phyloP scores from a whole-genome alignment of 2,113 vertebrate species.

The Sula dactylatra region DNA sequence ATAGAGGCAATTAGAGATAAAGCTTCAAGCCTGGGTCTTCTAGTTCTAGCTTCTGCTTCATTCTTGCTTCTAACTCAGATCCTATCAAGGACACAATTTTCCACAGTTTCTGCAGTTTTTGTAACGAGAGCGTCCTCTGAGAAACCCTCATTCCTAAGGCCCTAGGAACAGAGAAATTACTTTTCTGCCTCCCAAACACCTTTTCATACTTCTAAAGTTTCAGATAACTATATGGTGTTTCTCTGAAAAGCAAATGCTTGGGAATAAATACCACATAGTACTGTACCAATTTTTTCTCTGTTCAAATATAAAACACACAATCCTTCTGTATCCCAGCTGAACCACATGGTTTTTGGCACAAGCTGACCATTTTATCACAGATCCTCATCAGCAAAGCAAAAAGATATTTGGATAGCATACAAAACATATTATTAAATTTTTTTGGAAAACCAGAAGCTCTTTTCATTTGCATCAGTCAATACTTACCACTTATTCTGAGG shows the following conservation, averaged over 20 bases:
- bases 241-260: not conserved
- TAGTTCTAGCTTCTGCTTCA: not conserved
- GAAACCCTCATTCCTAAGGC: not conserved
- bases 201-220: not conserved
- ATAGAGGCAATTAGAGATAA: not conserved
- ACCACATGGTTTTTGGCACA: not conserved
- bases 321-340: not conserved
- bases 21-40: not conserved
- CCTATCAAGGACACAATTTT: not conserved
- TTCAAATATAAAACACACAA: not conserved
- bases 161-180: not conserved
- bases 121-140: not conserved
- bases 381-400: not conserved
- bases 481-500: not conserved
- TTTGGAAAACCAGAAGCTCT: not conserved
- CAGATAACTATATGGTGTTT: not conserved
- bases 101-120: not conserved
- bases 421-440: not conserved
- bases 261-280: not conserved
- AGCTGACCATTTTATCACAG: not conserved
- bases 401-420: not conserved
- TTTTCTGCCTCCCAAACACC: not conserved
- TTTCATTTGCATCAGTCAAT: constrained; percentile 1
- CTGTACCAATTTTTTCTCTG: not conserved
- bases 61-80: not conserved